phyloP scores from a whole-genome alignment of 2,797 vertebrate species.

The Bovichtus diacanthus region DNA sequence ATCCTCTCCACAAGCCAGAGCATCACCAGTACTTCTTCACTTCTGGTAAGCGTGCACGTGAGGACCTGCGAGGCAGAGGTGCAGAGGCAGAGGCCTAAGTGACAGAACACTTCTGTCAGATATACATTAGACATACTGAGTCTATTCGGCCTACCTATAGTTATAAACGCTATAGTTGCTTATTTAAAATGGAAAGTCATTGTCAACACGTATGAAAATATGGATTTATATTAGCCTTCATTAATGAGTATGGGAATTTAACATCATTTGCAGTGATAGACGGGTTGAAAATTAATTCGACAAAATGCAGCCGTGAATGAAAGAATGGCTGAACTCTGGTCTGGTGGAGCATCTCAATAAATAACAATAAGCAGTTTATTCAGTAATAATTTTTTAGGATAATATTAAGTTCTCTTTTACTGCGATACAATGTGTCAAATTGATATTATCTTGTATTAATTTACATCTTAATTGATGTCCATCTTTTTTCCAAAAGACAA shows the following conservation, averaged over 20 bases:
- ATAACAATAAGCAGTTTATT: background rate
- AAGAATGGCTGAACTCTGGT: background rate
- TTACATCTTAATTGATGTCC: background rate
- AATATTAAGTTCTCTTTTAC: background rate
- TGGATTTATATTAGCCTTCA: background rate
- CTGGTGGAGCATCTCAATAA: background rate
- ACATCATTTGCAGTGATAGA: background rate
- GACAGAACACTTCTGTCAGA: background rate
- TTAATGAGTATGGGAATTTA: background rate
- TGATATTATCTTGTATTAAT: background rate
- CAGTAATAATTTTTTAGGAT: background rate
- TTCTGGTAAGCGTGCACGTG: slow-evolving; percentile 89
- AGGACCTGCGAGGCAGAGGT: background rate
- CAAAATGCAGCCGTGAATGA: background rate
- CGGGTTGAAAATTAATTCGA: background rate
- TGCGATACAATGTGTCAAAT: background rate
- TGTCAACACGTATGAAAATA: background rate
- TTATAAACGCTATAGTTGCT: background rate
- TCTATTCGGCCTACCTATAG: background rate
- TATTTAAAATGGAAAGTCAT: background rate
- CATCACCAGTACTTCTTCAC: slow-evolving; percentile 97
- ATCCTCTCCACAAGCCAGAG: slow-evolving; percentile 95
- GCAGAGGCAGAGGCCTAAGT: background rate
- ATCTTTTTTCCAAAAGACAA: background rate
- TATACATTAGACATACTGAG: background rate